phyloP scores from a whole-genome alignment of 2,888 invertebrate species.

The Nasonia oneida region DNA sequence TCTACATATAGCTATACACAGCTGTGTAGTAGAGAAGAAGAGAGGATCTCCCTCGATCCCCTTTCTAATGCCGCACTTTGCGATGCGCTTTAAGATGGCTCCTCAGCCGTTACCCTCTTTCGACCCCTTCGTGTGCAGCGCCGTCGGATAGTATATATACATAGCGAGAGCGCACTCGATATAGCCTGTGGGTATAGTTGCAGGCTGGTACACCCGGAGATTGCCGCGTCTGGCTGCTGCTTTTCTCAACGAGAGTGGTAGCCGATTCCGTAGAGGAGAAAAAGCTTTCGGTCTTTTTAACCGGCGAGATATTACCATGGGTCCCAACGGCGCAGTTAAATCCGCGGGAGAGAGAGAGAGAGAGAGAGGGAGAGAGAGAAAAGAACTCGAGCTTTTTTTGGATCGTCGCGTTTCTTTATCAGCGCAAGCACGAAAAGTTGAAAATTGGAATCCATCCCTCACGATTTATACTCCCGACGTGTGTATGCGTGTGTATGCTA shows the following conservation, averaged over 20 bases:
- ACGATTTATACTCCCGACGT: neutral
- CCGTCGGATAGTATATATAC: too few relatives aligned
- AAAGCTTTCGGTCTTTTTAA: conserved; percentile 61
- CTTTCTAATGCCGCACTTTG: conserved; percentile 46
- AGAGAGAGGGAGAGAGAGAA: neutral
- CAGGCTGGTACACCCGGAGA: neutral
- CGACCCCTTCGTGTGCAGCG: neutral
- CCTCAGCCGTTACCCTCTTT: conserved; percentile 41
- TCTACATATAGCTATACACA: neutral
- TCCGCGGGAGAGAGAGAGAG: conserved; percentile 38
- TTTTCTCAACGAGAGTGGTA: conserved; percentile 19
- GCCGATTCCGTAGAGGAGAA: conserved; percentile 36
- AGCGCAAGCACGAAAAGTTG: neutral
- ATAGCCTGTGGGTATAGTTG: conserved; percentile 17
- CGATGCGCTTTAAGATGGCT: conserved; percentile 53
- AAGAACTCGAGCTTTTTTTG: conserved; percentile 47
- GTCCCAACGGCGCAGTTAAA: conserved; percentile 66
- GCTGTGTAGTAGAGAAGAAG: neutral
- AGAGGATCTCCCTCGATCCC: neutral
- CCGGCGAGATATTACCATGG: conserved; percentile 64
- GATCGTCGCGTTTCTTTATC: conserved; percentile 20
- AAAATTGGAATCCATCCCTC: conserved; percentile 6
- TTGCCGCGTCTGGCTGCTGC: conserved; percentile 4
- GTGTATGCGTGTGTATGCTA: neutral
- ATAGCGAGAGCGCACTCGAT: conserved; percentile 3